phyloP scores from a whole-genome alignment of 2,113 vertebrate genomes.

The Dipodomys spectabilis region DNA sequence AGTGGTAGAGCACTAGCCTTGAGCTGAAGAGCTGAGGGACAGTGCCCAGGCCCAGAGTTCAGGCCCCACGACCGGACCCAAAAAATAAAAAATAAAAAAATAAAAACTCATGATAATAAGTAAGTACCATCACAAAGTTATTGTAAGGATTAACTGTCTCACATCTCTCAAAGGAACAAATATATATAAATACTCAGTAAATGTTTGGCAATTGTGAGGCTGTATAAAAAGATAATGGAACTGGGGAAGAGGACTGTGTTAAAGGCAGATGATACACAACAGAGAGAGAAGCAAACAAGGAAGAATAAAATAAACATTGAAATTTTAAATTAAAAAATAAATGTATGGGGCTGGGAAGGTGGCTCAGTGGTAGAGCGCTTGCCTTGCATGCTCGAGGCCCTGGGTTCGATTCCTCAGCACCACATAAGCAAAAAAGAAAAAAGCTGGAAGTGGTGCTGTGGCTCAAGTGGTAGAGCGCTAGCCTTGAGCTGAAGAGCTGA shows the following conservation, averaged over 20 bases:
- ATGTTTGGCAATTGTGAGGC: neutral
- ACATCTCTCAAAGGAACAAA: neutral
- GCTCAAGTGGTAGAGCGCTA: too few relatives aligned
- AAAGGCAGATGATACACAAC: neutral
- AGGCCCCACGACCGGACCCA: too few relatives aligned
- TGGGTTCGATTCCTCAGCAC: too few relatives aligned
- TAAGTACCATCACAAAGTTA: neutral
- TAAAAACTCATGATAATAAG: neutral
- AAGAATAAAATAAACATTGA: neutral
- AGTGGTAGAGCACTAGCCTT: too few relatives aligned
- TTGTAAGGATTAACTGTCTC: neutral
- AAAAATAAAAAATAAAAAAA: too few relatives aligned
- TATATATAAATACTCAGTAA: neutral
- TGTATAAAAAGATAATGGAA: constrained; percentile 19
- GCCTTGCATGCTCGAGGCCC: too few relatives aligned
- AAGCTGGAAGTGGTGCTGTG: too few relatives aligned
- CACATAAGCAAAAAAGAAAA: too few relatives aligned
- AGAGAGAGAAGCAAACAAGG: neutral
- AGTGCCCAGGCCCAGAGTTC: too few relatives aligned
- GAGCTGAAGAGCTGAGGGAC: too few relatives aligned
- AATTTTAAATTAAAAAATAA: neutral
- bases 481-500: too few relatives aligned
- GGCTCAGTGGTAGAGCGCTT: too few relatives aligned
- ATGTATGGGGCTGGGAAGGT: neutral
- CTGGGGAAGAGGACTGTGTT: neutral